Conservation (phyloP, 1,140 invertebrate genomes). For the Chymomyza costata region DNA sequence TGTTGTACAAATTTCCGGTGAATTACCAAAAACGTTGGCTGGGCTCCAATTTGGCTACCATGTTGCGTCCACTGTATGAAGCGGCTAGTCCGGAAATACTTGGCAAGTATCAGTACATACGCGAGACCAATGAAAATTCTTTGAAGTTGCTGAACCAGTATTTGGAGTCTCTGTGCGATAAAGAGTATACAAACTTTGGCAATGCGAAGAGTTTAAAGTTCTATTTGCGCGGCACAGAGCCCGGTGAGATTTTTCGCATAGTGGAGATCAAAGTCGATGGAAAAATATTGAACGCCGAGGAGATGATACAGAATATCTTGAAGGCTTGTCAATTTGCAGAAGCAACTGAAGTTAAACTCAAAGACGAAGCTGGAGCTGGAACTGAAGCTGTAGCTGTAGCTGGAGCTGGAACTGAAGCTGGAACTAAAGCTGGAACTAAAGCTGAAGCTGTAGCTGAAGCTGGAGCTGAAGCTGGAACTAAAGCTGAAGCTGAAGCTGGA, state of each 20-base stretch:
- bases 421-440: too few species aligned
- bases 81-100: slow-evolving; percentile 95
- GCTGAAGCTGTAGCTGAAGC: too few species aligned
- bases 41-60: slow-evolving; percentile 84
- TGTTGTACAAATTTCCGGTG: too few species aligned
- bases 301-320: slow-evolving; percentile 84
- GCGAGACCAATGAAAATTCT: slow-evolving; percentile 93
- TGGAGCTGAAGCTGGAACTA: too few species aligned
- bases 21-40: too few species aligned
- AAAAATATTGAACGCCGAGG: slow-evolving; percentile 78
- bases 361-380: background rate
- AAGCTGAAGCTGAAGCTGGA: too few species aligned
- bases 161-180: slow-evolving; percentile 77
- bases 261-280: slow-evolving; percentile 83
- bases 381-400: slow-evolving; percentile 69
- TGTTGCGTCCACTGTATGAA: slow-evolving; percentile 93
- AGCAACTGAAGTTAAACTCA: too few species aligned
- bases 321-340: slow-evolving; percentile 83
- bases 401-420: slow-evolving; percentile 77
- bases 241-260: slow-evolving; percentile 78
- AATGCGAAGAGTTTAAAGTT: slow-evolving; percentile 78
- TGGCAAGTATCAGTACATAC: slow-evolving; percentile 88
- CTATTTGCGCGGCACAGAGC: slow-evolving; percentile 82
- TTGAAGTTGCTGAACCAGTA: slow-evolving; percentile 89
- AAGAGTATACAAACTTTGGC: slow-evolving; percentile 78